Conservation (phyloP, 2,888 invertebrate genomes). For the Drosophila quinaria region DNA sequence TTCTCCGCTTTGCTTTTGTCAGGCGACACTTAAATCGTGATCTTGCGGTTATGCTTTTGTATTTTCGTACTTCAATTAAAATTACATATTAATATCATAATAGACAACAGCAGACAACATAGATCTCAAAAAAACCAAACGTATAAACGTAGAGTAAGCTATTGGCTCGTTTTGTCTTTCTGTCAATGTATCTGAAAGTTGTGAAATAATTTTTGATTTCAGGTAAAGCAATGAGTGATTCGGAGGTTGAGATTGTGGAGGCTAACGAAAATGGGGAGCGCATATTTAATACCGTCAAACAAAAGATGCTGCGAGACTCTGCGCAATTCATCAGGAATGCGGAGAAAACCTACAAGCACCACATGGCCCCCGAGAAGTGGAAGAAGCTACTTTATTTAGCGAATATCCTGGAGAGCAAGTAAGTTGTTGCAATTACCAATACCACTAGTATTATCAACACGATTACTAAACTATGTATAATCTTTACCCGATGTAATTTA, state of each 20-base stretch:
- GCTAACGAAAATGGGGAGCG: not conserved
- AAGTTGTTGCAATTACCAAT: conserved; percentile 9
- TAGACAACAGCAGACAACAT: too few species aligned
- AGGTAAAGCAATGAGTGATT: conserved; percentile 9
- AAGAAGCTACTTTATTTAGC: conserved; percentile 76
- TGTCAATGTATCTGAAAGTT: too few species aligned
- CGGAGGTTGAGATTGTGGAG: conserved; percentile 1
- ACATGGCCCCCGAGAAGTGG: conserved; percentile 57
- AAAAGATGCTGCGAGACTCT: conserved; percentile 86
- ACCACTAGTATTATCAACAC: not conserved
- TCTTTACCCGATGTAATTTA: not conserved
- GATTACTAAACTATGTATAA: not conserved
- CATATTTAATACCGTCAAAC: conserved; percentile 35
- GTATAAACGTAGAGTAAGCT: too few species aligned
- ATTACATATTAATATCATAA: too few species aligned
- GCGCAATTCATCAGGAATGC: conserved; percentile 91
- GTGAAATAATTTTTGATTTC: not conserved
- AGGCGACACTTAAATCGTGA: too few species aligned
- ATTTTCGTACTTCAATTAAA: too few species aligned
- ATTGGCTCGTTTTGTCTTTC: too few species aligned
- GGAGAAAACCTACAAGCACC: conserved; percentile 84
- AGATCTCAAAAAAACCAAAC: too few species aligned
- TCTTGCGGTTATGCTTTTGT: too few species aligned
- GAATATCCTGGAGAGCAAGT: conserved; percentile 72
- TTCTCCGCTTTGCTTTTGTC: too few species aligned